Percentiles rank a stretch among this genome's conserved stretches.
Evolutionary conservation across 1,140 invertebrate genomes (phyloP).

Genomic region (Phymorhynchus buccinoides): DNA sequence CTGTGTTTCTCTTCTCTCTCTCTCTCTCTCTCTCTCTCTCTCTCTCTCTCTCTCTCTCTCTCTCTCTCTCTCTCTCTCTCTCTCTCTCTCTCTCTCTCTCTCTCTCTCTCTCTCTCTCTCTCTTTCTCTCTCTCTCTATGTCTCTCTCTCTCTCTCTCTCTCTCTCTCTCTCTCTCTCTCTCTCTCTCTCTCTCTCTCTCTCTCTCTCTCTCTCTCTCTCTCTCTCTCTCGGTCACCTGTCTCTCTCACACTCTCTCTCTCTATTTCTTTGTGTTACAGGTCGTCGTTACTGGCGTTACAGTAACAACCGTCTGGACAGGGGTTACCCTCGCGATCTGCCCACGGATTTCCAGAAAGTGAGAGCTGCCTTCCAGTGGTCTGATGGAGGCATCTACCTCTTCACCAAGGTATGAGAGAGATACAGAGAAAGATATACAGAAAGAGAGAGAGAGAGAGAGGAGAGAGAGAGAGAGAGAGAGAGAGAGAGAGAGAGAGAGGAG

Average conservation of each 20-base stretch:
- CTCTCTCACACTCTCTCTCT: neutral
- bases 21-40: no score
- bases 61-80: no score
- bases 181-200: neutral
- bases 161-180: neutral
- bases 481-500: no score
- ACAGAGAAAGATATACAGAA: no score
- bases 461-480: no score
- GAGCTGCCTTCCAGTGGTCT: conserved; percentile 14
- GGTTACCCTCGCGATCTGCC: conserved; percentile 29
- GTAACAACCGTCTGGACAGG: conserved; percentile 9
- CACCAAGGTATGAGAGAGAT: neutral
- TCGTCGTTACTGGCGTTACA: conserved; percentile 36
- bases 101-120: neutral
- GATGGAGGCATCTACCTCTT: conserved; percentile 25
- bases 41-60: no score
- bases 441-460: no score
- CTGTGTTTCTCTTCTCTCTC: no score
- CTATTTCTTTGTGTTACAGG: neutral
- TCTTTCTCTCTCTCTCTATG: no score
- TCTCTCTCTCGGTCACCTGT: no score
- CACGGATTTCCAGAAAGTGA: neutral
- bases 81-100: no score
- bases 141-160: no score
- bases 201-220: neutral